Evolutionary conservation across 2,888 invertebrate genomes (phyloP).

Genomic region (Archaeoteleia sp.): DNA sequence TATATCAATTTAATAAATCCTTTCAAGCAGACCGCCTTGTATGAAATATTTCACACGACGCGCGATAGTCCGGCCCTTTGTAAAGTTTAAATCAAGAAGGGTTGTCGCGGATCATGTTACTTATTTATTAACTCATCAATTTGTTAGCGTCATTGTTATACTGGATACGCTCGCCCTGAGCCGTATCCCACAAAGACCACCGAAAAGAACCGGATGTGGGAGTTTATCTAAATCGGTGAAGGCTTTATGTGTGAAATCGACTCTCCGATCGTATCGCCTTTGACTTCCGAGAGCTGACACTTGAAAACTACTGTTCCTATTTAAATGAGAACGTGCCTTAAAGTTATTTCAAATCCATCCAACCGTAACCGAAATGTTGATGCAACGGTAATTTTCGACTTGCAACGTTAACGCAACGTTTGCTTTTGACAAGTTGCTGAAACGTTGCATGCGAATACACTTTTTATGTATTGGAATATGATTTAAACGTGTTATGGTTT

Average conservation of each 20-base stretch:
- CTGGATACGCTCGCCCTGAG: constrained; percentile 28
- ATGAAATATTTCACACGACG: constrained; percentile 16
- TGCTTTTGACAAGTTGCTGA: too few relatives aligned
- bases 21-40: neutral
- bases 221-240: constrained; percentile 54
- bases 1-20: neutral
- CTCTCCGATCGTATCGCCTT: constrained; percentile 31
- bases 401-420: too few relatives aligned
- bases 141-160: constrained; percentile 61
- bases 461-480: too few relatives aligned
- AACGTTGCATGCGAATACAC: too few relatives aligned
- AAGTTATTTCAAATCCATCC: constrained; percentile 8
- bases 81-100: constrained; percentile 68
- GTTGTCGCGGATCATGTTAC: constrained; percentile 66
- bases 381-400: too few relatives aligned
- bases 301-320: constrained; percentile 17
- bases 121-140: constrained; percentile 72
- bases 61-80: constrained; percentile 24
- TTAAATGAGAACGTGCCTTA: constrained; percentile 22
- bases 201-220: constrained; percentile 49
- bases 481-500: too few relatives aligned
- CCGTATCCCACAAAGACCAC: constrained; percentile 38
- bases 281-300: constrained; percentile 31
- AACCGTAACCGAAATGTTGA: neutral
- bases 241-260: constrained; percentile 53